These are phyloP conservation scores for Heteronetta atricapilla DNA, from an alignment of 2,113 vertebrate genomes.

Conservation along the genomic window DNA sequence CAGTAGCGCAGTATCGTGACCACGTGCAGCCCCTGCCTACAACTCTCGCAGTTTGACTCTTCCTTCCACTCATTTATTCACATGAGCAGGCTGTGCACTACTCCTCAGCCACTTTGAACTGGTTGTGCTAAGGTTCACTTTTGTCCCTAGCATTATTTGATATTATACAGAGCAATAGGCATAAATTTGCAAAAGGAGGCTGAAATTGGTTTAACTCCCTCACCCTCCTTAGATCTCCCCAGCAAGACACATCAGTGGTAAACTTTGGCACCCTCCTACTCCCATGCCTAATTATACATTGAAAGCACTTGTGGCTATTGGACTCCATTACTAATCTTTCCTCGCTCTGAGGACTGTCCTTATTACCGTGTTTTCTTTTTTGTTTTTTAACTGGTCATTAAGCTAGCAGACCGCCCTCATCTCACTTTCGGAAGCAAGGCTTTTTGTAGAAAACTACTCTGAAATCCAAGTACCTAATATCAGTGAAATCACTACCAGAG, in stretches of 20 bases:
- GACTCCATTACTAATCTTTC: neutral
- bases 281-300: neutral
- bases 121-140: neutral
- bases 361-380: neutral
- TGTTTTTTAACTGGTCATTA: neutral
- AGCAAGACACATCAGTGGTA: neutral
- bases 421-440: neutral
- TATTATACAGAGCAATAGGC: neutral
- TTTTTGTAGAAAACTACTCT: neutral
- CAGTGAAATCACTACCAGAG: neutral
- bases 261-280: neutral
- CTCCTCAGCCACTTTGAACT: neutral
- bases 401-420: neutral
- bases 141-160: neutral
- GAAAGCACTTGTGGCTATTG: neutral
- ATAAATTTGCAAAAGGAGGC: neutral
- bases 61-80: neutral
- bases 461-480: neutral
- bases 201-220: neutral
- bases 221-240: neutral
- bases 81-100: neutral
- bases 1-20: rapidly evolving
- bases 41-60: neutral
- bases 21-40: neutral
- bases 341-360: neutral